phyloP scores from a whole-genome alignment of 2,797 vertebrate species.

The Podargus strigoides region DNA sequence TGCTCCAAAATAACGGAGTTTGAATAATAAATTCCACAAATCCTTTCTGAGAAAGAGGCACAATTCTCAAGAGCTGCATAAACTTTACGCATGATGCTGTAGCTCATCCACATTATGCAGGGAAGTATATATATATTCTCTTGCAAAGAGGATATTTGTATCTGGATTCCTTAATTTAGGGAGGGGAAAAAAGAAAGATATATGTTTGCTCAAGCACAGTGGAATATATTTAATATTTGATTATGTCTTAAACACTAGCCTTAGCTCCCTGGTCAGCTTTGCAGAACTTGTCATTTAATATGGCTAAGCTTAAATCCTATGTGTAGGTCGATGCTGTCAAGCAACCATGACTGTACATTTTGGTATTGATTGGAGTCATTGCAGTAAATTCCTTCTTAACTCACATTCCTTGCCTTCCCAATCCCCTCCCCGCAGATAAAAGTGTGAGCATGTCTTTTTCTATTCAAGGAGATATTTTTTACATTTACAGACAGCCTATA shows the following conservation, averaged over 20 bases:
- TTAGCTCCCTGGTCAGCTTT: constrained; percentile 68
- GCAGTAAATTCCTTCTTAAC: constrained; percentile 76
- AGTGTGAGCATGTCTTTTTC: constrained; percentile 66
- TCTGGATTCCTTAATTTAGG: constrained; percentile 42
- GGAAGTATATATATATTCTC: constrained; percentile 63
- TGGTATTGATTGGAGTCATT: constrained; percentile 80
- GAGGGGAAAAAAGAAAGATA: constrained; percentile 1
- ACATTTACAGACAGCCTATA: constrained; percentile 37
- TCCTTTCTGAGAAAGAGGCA: constrained; percentile 77
- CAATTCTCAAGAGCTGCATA: constrained; percentile 80
- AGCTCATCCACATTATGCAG: constrained; percentile 78
- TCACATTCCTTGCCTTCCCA: constrained; percentile 64
- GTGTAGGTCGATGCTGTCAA: constrained; percentile 77
- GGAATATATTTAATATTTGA: constrained; percentile 66
- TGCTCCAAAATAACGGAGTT: constrained; percentile 83
- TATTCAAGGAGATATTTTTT: constrained; percentile 66
- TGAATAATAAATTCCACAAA: constrained; percentile 85
- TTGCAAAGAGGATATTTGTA: constrained; percentile 42
- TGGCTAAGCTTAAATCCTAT: constrained; percentile 72
- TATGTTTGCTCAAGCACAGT: constrained; percentile 38
- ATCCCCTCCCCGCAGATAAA: constrained; percentile 66
- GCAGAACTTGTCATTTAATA: constrained; percentile 77
- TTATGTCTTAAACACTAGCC: constrained; percentile 72
- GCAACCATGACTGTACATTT: constrained; percentile 82
- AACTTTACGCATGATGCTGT: constrained; percentile 78